These are phyloP conservation scores for Belgica antarctica DNA, from an alignment of 2,888 invertebrate species.

Conservation along the genomic window DNA sequence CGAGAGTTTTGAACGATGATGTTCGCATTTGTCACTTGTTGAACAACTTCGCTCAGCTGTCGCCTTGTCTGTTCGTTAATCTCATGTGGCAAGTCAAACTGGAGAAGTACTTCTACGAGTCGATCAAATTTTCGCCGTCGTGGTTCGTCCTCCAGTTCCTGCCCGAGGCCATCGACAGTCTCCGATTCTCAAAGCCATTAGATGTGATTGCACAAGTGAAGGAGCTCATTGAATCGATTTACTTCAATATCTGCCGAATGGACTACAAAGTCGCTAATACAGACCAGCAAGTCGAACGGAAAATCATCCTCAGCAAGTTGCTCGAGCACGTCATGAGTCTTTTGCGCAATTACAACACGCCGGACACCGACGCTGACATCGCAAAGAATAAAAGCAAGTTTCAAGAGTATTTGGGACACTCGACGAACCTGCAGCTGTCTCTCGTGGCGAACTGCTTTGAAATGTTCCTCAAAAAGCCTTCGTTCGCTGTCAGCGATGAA, in stretches of 20 bases:
- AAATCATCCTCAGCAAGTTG: conserved; percentile 48
- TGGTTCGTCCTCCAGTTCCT: conserved; percentile 51
- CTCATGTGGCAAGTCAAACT: conserved; percentile 49
- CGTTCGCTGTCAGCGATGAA: conserved; percentile 46
- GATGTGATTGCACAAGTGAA: conserved; percentile 49
- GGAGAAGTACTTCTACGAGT: conserved; percentile 49
- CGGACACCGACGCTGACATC: conserved; percentile 49
- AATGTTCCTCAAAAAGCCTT: conserved; percentile 47
- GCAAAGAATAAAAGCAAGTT: conserved; percentile 48
- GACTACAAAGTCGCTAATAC: conserved; percentile 46
- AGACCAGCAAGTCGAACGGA: conserved; percentile 48
- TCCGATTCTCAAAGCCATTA: conserved; percentile 49
- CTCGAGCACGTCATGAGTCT: conserved; percentile 49
- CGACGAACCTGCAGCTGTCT: conserved; percentile 48
- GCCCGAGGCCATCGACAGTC: conserved; percentile 48
- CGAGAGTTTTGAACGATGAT: conserved; percentile 49
- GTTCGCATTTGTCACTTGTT: conserved; percentile 48
- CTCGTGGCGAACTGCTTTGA: conserved; percentile 49
- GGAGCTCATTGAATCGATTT: conserved; percentile 48
- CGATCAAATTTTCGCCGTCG: conserved; percentile 48
- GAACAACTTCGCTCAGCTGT: conserved; percentile 49
- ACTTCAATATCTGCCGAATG: conserved; percentile 48
- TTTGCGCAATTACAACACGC: conserved; percentile 50
- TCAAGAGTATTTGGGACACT: conserved; percentile 49
- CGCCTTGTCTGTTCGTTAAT: conserved; percentile 49